phyloP scores from a whole-genome alignment of 2,888 invertebrate species.

The Oligia latruncula region DNA sequence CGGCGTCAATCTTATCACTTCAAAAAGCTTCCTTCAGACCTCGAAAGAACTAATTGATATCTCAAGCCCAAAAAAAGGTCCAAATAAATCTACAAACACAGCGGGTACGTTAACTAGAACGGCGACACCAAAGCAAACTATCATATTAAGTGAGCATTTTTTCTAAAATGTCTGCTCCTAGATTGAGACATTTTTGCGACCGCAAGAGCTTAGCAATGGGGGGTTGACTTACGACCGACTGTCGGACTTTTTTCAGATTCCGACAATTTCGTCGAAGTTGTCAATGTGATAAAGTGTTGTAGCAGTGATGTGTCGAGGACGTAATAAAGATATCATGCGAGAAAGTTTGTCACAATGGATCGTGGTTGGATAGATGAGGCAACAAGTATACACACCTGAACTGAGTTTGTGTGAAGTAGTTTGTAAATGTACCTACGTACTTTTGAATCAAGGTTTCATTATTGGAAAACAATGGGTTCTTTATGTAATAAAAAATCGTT shows the following conservation, averaged over 20 bases:
- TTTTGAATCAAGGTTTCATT: no score
- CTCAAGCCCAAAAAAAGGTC: slow-evolving; percentile 35
- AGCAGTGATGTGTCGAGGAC: slow-evolving; percentile 64
- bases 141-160: slow-evolving; percentile 77
- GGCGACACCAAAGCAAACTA: slow-evolving; percentile 72
- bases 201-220: slow-evolving; percentile 86
- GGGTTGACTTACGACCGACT: slow-evolving; percentile 78
- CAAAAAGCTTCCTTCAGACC: not conserved
- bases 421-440: no score
- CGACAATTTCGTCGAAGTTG: slow-evolving; percentile 84
- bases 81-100: slow-evolving; percentile 78
- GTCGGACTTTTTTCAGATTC: slow-evolving; percentile 78
- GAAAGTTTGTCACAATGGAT: slow-evolving; percentile 52
- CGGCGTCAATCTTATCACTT: not conserved
- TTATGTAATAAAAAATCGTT: no score
- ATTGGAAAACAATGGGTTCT: no score
- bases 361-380: slow-evolving; percentile 37
- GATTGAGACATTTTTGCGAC: slow-evolving; percentile 87
- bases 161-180: slow-evolving; percentile 69
- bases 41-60: slow-evolving; percentile 49
- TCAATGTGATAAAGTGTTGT: slow-evolving; percentile 79
- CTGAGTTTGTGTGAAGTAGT: slow-evolving; percentile 9
- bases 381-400: slow-evolving; percentile 55
- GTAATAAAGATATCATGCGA: slow-evolving; percentile 64
- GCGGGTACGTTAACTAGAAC: slow-evolving; percentile 79